phyloP scores from a whole-genome alignment of 2,888 invertebrate species.

The Frankliniella intonsa region DNA sequence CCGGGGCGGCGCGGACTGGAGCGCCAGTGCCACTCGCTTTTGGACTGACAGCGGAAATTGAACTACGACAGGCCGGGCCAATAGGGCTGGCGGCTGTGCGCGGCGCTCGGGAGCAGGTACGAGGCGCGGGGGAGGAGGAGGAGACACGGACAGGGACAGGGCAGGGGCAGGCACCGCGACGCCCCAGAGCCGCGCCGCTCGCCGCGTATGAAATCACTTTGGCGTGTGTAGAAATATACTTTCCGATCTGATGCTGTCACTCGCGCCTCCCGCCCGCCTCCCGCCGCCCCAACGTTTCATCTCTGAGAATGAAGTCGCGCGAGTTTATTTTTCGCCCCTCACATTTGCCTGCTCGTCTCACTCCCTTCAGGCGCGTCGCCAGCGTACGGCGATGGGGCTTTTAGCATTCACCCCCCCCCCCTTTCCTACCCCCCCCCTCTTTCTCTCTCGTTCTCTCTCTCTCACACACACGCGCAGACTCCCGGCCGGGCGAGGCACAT shows the following conservation, averaged over 20 bases:
- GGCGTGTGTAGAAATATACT: not conserved
- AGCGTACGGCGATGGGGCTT: not conserved
- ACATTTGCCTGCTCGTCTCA: constrained; percentile 5
- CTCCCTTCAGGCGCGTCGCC: not conserved
- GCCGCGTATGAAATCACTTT: not conserved
- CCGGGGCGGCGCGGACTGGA: not conserved
- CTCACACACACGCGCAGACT: not conserved
- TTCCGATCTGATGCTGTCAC: constrained; percentile 15
- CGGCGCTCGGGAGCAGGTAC: not conserved
- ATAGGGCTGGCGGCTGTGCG: not conserved
- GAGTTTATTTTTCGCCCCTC: constrained; percentile 10
- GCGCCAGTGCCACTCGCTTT: not conserved
- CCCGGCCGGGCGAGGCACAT: not conserved
- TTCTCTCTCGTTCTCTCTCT: not conserved
- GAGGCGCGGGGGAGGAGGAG: too few species aligned
- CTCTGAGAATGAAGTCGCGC: constrained; percentile 14
- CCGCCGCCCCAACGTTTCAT: not conserved
- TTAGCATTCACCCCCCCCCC: not conserved
- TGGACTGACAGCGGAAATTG: too few species aligned
- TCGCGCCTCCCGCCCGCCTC: not conserved
- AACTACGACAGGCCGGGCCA: too few species aligned
- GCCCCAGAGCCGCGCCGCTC: not conserved
- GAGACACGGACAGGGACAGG: too few species aligned
- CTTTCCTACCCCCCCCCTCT: not conserved
- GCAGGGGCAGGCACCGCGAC: not conserved